Percentiles rank a stretch among this genome's conserved stretches.
Evolutionary conservation across 1,140 invertebrate genomes (phyloP).

Genomic region (Parapsyche elsis): DNA sequence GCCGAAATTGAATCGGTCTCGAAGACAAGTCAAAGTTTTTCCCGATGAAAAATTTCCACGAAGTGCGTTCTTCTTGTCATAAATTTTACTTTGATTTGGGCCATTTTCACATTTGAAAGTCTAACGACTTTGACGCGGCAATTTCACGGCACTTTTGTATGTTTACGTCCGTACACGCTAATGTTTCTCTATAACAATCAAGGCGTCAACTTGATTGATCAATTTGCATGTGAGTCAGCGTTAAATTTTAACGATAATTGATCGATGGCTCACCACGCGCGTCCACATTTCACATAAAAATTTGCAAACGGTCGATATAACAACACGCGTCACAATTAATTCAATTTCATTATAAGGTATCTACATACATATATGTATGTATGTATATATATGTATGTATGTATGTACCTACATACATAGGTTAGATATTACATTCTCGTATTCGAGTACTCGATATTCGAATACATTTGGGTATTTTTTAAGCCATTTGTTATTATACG

Average conservation of each 20-base stretch:
- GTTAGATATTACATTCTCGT: too few species aligned
- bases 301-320: too few species aligned
- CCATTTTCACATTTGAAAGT: not conserved
- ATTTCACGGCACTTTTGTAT: slow-evolving; percentile 25
- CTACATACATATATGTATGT: not conserved
- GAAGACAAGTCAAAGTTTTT: not conserved
- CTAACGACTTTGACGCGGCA: not conserved
- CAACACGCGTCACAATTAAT: too few species aligned
- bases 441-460: too few species aligned
- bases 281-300: not conserved
- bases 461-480: too few species aligned
- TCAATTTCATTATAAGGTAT: too few species aligned
- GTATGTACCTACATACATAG: not conserved
- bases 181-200: slow-evolving; percentile 10
- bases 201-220: slow-evolving; percentile 18
- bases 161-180: slow-evolving; percentile 8
- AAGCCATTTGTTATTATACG: too few species aligned
- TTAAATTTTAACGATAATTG: slow-evolving; percentile 17
- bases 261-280: not conserved
- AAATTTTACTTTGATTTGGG: slow-evolving; percentile 14
- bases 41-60: not conserved
- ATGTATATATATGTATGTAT: not conserved
- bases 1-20: too few species aligned
- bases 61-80: not conserved
- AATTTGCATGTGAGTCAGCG: slow-evolving; percentile 19